Conservation (phyloP, 1,140 invertebrate species). For the Steinernema khuongi region DNA sequence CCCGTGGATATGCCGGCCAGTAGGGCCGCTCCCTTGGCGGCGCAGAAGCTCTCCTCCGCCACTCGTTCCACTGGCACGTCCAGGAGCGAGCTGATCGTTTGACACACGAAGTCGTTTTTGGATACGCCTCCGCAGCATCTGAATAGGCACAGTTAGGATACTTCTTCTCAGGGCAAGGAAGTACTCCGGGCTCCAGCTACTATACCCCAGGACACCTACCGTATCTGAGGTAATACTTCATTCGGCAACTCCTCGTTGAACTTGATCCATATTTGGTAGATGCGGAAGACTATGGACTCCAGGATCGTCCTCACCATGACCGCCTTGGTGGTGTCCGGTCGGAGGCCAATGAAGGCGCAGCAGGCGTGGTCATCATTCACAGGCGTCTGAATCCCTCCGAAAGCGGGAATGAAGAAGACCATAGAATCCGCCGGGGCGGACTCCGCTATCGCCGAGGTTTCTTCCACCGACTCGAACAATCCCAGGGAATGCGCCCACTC, state of each 20-base stretch:
- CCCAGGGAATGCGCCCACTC: conserved; percentile 76
- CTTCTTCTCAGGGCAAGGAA: conserved; percentile 1
- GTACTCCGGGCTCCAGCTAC: background rate
- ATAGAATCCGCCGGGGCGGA: conserved; percentile 72
- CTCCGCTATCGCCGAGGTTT: conserved; percentile 69
- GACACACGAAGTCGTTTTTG: conserved; percentile 80
- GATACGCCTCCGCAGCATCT: conserved; percentile 89
- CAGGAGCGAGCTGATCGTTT: conserved; percentile 76
- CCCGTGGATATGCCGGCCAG: conserved; percentile 49
- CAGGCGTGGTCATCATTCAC: conserved; percentile 77
- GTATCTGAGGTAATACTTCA: conserved; percentile 19
- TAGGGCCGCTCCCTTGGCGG: conserved; percentile 50
- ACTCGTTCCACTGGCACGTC: conserved; percentile 69
- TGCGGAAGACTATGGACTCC: conserved; percentile 78
- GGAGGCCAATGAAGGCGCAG: conserved; percentile 77
- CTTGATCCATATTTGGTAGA: conserved; percentile 71
- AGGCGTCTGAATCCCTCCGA: conserved; percentile 80
- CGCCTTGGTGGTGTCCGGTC: conserved; percentile 70
- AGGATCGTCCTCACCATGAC: conserved; percentile 70
- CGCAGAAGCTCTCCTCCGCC: conserved; percentile 55
- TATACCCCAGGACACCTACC: conserved; percentile 19
- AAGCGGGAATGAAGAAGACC: conserved; percentile 83
- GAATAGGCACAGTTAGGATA: conserved; percentile 51
- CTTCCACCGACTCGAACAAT: conserved; percentile 65
- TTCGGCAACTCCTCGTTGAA: conserved; percentile 64